A percentile compares a stretch with the other conserved stretches of the same genome.
Evolutionary conservation across 2,797 vertebrate genomes (phyloP).

Genomic region (Pelobates cultripes): DNA sequence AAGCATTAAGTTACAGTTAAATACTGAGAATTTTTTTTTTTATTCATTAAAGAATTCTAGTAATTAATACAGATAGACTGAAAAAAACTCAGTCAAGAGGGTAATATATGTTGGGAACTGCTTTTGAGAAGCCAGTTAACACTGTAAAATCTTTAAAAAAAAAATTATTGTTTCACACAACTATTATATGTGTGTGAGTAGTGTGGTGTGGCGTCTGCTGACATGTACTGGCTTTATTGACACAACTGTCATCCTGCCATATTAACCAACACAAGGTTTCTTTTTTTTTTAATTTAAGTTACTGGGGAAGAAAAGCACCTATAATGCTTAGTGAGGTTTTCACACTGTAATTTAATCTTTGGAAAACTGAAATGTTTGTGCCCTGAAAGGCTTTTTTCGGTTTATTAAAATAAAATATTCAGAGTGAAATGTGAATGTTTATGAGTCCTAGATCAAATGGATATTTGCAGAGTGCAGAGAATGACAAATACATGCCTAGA

Average conservation of each 20-base stretch:
- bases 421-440: background rate
- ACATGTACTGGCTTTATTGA: background rate
- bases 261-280: no score
- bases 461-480: background rate
- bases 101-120: no score
- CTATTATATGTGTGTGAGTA: background rate
- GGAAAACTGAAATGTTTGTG: background rate
- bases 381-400: background rate
- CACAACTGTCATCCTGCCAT: background rate
- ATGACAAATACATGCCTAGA: background rate
- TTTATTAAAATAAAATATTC: background rate
- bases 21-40: no score
- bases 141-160: no score
- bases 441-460: background rate
- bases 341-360: slow-evolving; percentile 1
- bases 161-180: no score
- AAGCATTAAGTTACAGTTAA: no score
- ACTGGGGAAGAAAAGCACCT: background rate
- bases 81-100: no score
- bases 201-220: background rate
- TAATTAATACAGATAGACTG: no score
- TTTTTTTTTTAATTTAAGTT: background rate
- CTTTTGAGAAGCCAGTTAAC: no score
- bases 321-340: background rate
- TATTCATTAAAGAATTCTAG: no score